Conservation (phyloP, 2,888 invertebrate species). For the Pseudoips prasinana region DNA sequence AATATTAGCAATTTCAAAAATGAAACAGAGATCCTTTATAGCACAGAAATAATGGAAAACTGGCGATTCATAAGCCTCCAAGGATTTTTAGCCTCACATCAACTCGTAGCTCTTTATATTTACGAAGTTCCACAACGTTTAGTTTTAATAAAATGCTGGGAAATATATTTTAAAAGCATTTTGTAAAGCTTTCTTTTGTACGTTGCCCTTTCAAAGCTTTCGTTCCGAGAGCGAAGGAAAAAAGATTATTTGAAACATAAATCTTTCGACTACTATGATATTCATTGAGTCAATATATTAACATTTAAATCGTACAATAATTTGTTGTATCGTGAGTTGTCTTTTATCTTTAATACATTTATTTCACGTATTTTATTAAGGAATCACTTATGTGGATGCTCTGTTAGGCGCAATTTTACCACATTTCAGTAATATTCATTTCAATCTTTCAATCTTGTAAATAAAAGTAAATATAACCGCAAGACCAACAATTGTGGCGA, state of each 20-base stretch:
- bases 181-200: conserved; percentile 24
- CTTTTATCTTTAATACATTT: background rate
- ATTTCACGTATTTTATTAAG: no score
- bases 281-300: background rate
- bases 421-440: no score
- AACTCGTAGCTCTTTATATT: conserved; percentile 24
- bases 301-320: background rate
- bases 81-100: conserved; percentile 22
- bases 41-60: conserved; percentile 26
- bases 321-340: background rate
- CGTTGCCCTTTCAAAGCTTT: conserved; percentile 18
- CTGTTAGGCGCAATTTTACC: no score
- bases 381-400: no score
- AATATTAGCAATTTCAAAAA: conserved; percentile 16
- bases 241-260: no score
- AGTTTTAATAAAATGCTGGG: conserved; percentile 31
- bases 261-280: background rate
- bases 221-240: background rate
- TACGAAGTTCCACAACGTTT: conserved; percentile 30
- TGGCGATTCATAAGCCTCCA: conserved; percentile 25
- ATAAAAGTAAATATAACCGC: no score
- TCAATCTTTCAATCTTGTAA: no score
- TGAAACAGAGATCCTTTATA: conserved; percentile 16
- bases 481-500: no score
- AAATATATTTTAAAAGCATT: conserved; percentile 20